These are phyloP conservation scores for Cnemophilus loriae DNA, from an alignment of 2,113 vertebrate genomes.

Conservation along the genomic window DNA sequence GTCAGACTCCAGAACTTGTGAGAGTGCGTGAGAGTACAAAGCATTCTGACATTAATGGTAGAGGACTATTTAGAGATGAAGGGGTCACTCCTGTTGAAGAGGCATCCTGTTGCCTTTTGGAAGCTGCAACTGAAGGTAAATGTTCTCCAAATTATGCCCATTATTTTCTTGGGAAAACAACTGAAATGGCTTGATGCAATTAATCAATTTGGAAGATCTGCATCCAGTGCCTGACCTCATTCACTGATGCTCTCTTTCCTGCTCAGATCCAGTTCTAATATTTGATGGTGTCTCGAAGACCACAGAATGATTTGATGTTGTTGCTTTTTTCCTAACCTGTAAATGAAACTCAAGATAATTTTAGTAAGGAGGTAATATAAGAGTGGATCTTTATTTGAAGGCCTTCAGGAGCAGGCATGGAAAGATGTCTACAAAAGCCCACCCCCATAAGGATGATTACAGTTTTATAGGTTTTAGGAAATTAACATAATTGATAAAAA, in stretches of 20 bases:
- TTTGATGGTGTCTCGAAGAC: not conserved
- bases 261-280: no score
- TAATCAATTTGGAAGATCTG: not conserved
- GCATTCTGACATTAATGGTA: not conserved
- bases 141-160: not conserved
- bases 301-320: not conserved
- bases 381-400: no score
- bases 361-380: no score
- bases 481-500: no score
- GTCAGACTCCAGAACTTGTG: not conserved
- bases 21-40: accelerated
- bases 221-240: not conserved
- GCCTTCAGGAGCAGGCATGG: no score
- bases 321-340: no score
- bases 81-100: not conserved
- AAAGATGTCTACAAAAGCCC: no score
- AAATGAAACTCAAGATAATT: no score
- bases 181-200: not conserved
- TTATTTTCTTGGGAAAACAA: not conserved
- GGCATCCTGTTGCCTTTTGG: not conserved
- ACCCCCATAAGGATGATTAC: no score
- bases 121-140: not conserved
- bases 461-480: no score
- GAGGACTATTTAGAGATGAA: not conserved
- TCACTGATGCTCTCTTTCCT: not conserved